Evolutionary conservation across 1,140 invertebrate species (phyloP).

Genomic region (Asbolus verrucosus): DNA sequence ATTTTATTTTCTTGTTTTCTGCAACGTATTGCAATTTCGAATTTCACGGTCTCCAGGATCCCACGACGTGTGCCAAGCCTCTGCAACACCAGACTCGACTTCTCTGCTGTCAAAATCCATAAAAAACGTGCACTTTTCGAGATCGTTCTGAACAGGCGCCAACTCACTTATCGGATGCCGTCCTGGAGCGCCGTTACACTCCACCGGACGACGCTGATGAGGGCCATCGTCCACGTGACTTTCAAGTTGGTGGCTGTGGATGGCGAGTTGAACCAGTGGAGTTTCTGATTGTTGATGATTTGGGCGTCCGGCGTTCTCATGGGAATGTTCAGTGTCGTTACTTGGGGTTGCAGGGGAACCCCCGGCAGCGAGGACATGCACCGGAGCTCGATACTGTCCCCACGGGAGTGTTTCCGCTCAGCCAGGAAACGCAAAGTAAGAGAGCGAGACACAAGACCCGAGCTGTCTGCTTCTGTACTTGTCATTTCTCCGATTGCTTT

Average conservation of each 20-base stretch:
- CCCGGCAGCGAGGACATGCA: slow-evolving; percentile 54
- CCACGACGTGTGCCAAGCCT: too few relatives aligned
- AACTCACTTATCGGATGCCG: slow-evolving; percentile 13
- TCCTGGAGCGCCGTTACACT: not conserved
- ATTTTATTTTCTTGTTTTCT: too few relatives aligned
- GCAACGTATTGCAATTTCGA: too few relatives aligned
- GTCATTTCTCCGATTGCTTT: slow-evolving; percentile 49
- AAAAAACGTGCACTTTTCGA: too few relatives aligned
- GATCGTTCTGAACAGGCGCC: not conserved
- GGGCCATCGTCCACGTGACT: not conserved
- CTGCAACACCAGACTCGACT: too few relatives aligned
- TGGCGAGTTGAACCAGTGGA: slow-evolving; percentile 38
- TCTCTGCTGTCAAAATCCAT: too few relatives aligned
- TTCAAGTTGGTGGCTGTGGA: not conserved
- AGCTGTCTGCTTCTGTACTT: slow-evolving; percentile 50
- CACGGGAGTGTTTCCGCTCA: slow-evolving; percentile 49
- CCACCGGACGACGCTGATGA: not conserved
- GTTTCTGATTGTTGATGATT: slow-evolving; percentile 48
- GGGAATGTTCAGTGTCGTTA: slow-evolving; percentile 40
- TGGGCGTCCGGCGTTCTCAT: slow-evolving; percentile 36
- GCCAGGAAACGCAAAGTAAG: slow-evolving; percentile 48
- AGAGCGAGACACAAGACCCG: slow-evolving; percentile 50
- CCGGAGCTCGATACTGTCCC: slow-evolving; percentile 48
- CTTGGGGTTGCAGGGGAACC: slow-evolving; percentile 48
- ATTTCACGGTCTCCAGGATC: too few relatives aligned